phyloP scores from a whole-genome alignment of 2,113 vertebrate genomes.

The Gobio gobio region DNA sequence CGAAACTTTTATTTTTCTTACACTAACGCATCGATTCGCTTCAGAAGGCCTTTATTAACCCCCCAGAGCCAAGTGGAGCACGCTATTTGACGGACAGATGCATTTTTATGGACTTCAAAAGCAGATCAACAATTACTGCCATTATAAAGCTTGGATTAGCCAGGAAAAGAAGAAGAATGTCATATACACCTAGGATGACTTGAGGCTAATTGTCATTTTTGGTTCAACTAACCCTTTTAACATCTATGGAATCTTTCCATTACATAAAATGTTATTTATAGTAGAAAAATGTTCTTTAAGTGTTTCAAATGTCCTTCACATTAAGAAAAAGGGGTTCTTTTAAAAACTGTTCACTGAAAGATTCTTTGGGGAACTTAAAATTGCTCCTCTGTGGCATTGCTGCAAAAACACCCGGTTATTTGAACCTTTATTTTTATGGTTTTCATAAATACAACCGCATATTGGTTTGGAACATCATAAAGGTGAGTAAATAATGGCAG shows the following conservation, averaged over 20 bases:
- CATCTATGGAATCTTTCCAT: background rate
- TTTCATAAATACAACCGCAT: background rate
- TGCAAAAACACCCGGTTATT: background rate
- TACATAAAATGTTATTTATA: background rate
- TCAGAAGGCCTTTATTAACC: too few species aligned
- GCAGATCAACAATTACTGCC: too few species aligned
- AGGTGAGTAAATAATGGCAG: background rate
- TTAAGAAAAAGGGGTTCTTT: background rate
- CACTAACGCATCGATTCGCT: too few species aligned
- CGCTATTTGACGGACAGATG: too few species aligned
- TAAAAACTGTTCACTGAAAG: background rate
- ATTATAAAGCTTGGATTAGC: too few species aligned
- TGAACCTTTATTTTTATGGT: background rate
- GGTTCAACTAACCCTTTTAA: background rate
- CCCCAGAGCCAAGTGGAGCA: too few species aligned
- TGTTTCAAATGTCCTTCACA: background rate
- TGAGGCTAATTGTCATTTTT: too few species aligned
- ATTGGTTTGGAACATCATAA: background rate
- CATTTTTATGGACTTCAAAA: too few species aligned
- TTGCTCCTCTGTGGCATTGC: background rate
- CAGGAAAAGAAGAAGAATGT: too few species aligned
- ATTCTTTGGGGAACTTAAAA: background rate
- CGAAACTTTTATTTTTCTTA: too few species aligned
- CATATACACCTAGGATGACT: too few species aligned
- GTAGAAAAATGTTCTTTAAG: background rate